A percentile compares a stretch with the other conserved stretches of the same genome.
phyloP scores from a whole-genome alignment of 1,140 invertebrate species.

The Drosophila sproati region DNA sequence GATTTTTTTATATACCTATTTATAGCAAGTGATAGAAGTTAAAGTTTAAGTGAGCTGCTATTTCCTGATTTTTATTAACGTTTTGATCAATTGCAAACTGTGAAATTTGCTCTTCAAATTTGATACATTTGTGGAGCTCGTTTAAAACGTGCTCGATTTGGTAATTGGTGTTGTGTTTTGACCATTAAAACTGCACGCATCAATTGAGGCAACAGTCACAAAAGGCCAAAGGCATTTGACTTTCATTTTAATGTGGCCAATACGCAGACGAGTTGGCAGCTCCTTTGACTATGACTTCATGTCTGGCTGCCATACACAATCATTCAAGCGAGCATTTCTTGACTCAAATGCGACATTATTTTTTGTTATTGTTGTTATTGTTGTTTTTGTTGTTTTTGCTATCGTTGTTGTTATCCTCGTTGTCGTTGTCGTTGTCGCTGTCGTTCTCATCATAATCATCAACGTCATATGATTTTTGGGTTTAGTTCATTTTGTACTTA shows the following conservation, averaged over 20 bases:
- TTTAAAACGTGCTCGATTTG: slow-evolving; percentile 33
- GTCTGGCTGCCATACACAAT: slow-evolving; percentile 53
- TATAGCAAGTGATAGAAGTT: too few relatives aligned
- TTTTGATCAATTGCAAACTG: too few relatives aligned
- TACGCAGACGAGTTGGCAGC: slow-evolving; percentile 9
- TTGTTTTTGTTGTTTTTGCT: slow-evolving; percentile 4
- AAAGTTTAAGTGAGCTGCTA: too few relatives aligned
- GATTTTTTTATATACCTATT: too few relatives aligned
- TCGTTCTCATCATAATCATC: slow-evolving; percentile 63
- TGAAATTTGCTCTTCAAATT: not conserved
- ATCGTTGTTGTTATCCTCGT: slow-evolving; percentile 26
- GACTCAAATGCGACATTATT: not conserved
- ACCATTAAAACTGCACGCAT: slow-evolving; percentile 76
- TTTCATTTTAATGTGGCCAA: slow-evolving; percentile 60
- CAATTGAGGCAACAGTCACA: slow-evolving; percentile 46
- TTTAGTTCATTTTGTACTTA: slow-evolving; percentile 64
- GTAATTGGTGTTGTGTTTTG: slow-evolving; percentile 61
- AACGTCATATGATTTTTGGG: slow-evolving; percentile 62
- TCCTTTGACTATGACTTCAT: not conserved
- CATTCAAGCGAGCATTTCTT: slow-evolving; percentile 48
- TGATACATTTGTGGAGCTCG: not conserved
- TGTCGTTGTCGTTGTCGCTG: slow-evolving; percentile 4
- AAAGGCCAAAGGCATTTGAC: slow-evolving; percentile 51
- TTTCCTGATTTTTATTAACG: too few relatives aligned
- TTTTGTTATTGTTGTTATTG: slow-evolving; percentile 3